Percentiles rank a stretch among this genome's conserved stretches.
Evolutionary conservation across 2,113 vertebrate genomes (phyloP).

Genomic region (Lates calcarifer): DNA sequence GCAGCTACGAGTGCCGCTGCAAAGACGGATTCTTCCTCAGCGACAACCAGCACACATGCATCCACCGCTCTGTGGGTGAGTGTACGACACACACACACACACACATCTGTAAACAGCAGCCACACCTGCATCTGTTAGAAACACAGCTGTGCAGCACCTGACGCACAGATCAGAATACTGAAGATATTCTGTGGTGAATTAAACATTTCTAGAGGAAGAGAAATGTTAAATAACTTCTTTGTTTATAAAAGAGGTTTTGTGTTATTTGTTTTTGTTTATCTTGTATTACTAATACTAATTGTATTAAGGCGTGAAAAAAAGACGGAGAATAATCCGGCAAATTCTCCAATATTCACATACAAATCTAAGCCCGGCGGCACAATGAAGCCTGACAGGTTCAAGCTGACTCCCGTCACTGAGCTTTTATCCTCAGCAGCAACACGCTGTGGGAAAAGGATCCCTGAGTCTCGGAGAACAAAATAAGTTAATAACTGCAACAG

Average conservation of each 20-base stretch:
- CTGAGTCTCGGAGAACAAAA: constrained; percentile 84
- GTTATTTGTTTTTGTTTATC: neutral
- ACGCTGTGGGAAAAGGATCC: constrained; percentile 87
- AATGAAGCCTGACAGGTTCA: constrained; percentile 83
- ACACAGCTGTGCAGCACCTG: neutral
- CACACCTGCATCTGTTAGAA: neutral
- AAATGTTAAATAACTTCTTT: neutral
- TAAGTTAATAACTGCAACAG: constrained; percentile 83
- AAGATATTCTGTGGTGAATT: neutral
- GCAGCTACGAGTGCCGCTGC: constrained; percentile 96
- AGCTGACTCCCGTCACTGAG: constrained; percentile 75
- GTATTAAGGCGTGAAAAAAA: constrained; percentile 59
- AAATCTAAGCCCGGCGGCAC: constrained; percentile 77
- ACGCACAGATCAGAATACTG: neutral
- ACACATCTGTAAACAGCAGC: constrained; percentile 4
- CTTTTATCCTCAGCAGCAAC: constrained; percentile 75
- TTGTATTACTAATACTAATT: constrained; percentile 30
- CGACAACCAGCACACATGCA: constrained; percentile 98
- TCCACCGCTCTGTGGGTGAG: constrained; percentile 96
- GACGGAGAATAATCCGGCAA: constrained; percentile 62
- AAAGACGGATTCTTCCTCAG: constrained; percentile 97
- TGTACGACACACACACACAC: constrained; percentile 11
- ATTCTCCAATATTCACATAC: constrained; percentile 78
- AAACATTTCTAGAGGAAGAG: neutral
- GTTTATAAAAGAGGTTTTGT: neutral